Base-by-base conservation (phyloP, 2,113 vertebrate species). In the Microcebus jonahi region DNA sequence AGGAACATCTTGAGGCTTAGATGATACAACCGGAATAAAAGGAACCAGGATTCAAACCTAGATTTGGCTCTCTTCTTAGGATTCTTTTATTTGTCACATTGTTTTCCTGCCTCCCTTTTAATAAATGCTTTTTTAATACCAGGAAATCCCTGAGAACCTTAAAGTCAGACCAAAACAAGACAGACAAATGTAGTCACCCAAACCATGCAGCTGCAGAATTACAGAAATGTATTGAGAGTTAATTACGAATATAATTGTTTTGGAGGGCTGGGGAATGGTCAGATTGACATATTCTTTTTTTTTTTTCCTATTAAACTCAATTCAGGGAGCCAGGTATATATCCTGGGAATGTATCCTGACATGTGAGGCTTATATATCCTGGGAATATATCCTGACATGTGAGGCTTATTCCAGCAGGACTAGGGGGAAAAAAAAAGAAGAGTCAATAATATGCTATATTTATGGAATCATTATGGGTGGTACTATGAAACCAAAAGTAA, bases 241-340 rank as follows among this genome's bases (percentile, higher is more conserved):
- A 92, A 94, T 83, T 55, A 18, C 92, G 65, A 96, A 68, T 70
- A 67, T 71, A 31, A 92, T 96, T 95, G 31, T 90, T 61, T 73
- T 84, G 31, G 45, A 70, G 80, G 39, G 3, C 45, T 48, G 34
- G 48, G 39, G 70, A 61, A 71, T 94, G n/a, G 68, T 53, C 57
- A 94, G 68, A 79, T 36, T 83, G 84, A 83, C 90, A 8, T 21
- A 81, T 59, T 68, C 27, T 48, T 39, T 71, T 93, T 57, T 45
- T 34, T 81, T 31, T 48, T 68, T 21, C 23, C 39, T 50, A 21
- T 6, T 95, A 77, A 42, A 7, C 53, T 90, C 20, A 39, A 8
- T 94, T 90, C 14, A 76, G 27, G 31, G 27, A 90, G 29, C 65
- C 57, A 80, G 55, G 65, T 75, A 88, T 12, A 13, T 90, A 83